Conservation (phyloP, 2,113 vertebrate species). For the Ellobius talpinus region DNA sequence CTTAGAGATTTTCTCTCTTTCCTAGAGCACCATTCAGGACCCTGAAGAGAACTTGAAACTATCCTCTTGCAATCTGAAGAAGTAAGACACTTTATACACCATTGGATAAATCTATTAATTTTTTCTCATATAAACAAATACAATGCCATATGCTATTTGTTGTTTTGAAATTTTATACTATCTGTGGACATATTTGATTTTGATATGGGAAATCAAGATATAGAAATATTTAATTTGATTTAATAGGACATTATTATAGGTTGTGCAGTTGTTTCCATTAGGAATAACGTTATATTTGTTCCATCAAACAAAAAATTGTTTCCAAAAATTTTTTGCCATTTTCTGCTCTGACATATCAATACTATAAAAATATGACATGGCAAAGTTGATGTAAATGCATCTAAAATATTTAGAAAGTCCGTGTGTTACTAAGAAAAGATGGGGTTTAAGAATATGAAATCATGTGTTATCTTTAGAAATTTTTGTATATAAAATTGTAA, state of each 20-base stretch:
- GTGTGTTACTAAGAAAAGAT: not conserved
- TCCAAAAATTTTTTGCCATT: not conserved
- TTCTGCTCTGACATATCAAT: not conserved
- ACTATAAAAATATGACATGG: not conserved
- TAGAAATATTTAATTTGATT: not conserved
- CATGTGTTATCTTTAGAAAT: not conserved
- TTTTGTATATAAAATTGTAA: not conserved
- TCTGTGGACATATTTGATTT: not conserved
- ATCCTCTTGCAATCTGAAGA: not conserved
- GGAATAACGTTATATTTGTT: not conserved
- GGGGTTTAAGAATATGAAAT: not conserved
- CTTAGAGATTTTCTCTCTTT: not conserved
- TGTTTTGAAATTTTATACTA: not conserved
- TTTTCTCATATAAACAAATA: not conserved
- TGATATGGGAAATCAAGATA: not conserved
- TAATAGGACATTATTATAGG: not conserved
- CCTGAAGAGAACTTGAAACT: not conserved
- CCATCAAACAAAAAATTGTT: not conserved
- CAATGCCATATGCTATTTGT: not conserved
- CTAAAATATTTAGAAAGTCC: not conserved
- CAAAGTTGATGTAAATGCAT: not conserved
- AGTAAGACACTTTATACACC: not conserved
- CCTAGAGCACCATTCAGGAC: not conserved
- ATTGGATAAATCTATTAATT: not conserved
- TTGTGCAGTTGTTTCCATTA: not conserved